phyloP scores from a whole-genome alignment of 2,888 invertebrate species.

The Ichneumon xanthorius region DNA sequence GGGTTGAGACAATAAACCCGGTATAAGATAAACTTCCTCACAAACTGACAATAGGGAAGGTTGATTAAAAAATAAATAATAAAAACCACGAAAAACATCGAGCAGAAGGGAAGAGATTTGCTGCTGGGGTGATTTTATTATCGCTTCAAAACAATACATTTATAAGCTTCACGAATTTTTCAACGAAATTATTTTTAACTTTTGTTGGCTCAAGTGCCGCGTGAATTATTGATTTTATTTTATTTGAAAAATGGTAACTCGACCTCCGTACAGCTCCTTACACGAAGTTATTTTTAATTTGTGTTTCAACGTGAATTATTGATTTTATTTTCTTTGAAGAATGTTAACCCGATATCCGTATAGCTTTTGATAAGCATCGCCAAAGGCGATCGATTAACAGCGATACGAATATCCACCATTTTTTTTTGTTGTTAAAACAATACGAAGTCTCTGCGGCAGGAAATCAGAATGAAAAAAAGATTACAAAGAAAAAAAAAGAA shows the following conservation, averaged over 20 bases:
- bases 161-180: too few species aligned
- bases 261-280: too few species aligned
- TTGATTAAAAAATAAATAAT: constrained; percentile 64
- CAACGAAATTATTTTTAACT: too few species aligned
- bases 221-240: too few species aligned
- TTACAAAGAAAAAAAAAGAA: constrained; percentile 33
- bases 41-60: constrained; percentile 75
- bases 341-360: too few species aligned
- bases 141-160: too few species aligned
- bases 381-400: not conserved
- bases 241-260: too few species aligned
- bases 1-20: constrained; percentile 82
- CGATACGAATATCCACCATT: constrained; percentile 39
- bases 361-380: too few species aligned
- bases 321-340: too few species aligned
- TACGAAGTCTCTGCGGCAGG: constrained; percentile 77
- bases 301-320: too few species aligned
- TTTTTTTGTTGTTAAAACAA: constrained; percentile 71
- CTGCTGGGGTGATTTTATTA: not conserved
- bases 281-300: too few species aligned
- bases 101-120: constrained; percentile 7
- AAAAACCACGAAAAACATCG: constrained; percentile 33
- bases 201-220: too few species aligned
- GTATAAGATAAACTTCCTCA: constrained; percentile 81
- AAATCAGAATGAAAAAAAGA: constrained; percentile 81